Percentiles rank a stretch among this genome's conserved stretches.
Evolutionary conservation across 2,888 invertebrate genomes (phyloP).

Genomic region (Metopia argyrocephala): DNA sequence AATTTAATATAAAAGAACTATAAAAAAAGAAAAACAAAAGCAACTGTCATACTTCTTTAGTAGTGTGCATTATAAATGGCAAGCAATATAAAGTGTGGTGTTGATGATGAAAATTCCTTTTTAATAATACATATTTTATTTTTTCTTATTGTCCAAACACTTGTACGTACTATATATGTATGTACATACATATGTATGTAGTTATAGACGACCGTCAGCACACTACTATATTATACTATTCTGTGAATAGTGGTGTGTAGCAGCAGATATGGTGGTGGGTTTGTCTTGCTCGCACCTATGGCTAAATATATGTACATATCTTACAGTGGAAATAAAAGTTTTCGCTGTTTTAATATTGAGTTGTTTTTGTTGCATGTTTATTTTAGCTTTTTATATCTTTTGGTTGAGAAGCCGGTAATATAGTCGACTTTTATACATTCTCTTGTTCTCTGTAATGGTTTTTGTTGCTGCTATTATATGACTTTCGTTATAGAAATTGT

Average conservation of each 20-base stretch:
- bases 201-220: background rate
- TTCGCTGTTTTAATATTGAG: slow-evolving; percentile 55
- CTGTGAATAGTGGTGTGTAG: slow-evolving; percentile 1
- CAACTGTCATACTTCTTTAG: background rate
- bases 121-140: slow-evolving; percentile 12
- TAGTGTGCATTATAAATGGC: background rate
- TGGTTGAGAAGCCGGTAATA: slow-evolving; percentile 23
- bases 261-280: slow-evolving; percentile 26
- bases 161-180: background rate
- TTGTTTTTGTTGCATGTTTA: slow-evolving; percentile 16
- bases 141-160: slow-evolving; percentile 14
- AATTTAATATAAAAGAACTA: background rate
- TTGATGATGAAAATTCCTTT: slow-evolving; percentile 19
- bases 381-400: slow-evolving; percentile 24
- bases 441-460: slow-evolving; percentile 40
- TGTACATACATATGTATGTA: background rate
- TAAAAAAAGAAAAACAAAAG: background rate
- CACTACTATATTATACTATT: background rate
- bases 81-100: background rate
- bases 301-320: slow-evolving; percentile 23
- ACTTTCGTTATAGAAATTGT: background rate
- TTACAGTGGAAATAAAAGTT: slow-evolving; percentile 65
- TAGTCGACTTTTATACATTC: slow-evolving; percentile 22
- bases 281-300: slow-evolving; percentile 58
- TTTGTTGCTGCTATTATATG: slow-evolving; percentile 31